Base-by-base conservation (phyloP, 2,888 invertebrate genomes). In the Microplitis deprimator region DNA sequence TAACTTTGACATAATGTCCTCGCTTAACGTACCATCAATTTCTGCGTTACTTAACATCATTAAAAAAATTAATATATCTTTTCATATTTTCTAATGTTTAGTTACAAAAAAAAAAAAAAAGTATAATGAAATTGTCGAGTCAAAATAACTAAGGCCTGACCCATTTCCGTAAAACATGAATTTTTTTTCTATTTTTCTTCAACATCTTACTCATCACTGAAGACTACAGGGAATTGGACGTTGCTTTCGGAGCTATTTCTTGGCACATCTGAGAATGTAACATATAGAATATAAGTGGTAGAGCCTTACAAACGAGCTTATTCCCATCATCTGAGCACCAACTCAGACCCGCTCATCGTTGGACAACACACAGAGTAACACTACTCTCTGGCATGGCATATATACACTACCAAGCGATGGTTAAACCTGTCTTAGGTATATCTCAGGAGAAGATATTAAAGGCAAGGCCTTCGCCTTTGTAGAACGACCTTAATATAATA, bases 351-450 rank as follows among this genome's bases (percentile, higher is more conserved):
- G 50, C 50, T 50, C 50, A 50, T 50, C 50, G 50, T 50, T 50
- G 50, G 50, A 8, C 50, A 70, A 50, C 59, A 70, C 38, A 7
- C 70, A 38, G 59, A 38, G 69, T 69, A 59, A 17, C 50, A 38
- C 73, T 67, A 38, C 65, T 73, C 59, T 38, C 59, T 65, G 59
- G 73, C 59, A 65, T 73, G 1, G 50, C 50, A 13, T 50, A 50
- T 50, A 50, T 13, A 8, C 50, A 50, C 65, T 73, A 41, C 67
- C 65, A 73, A 59, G 17, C 73, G 67, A 67, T 67, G 67, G 65
- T 73, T 73, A 73, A 73, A 73, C 67, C 67, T 67, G 73, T 67
- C 73, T 73, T 59, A 73, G 67, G 65, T 73, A 59, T 73, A 73
- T 29, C 73, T 6, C 5, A 67, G 13, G 13, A 50, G 50, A 13